Conservation (phyloP, 2,797 vertebrate genomes). For the Myotis pilosus region DNA sequence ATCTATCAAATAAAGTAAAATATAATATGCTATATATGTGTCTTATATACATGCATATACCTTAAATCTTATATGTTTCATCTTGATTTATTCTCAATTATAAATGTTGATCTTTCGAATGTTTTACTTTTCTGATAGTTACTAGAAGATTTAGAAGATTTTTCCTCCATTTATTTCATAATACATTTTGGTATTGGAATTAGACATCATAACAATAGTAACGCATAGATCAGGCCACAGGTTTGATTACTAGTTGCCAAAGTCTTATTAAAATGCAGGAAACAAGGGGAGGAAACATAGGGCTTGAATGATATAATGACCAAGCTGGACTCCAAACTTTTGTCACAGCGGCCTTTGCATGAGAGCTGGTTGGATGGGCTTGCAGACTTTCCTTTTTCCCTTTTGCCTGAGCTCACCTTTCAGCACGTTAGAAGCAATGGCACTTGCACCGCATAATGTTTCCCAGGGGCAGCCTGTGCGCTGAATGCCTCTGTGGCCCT, state of each 20-base stretch:
- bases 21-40: neutral
- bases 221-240: neutral
- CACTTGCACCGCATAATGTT: neutral
- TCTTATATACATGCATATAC: neutral
- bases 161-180: neutral
- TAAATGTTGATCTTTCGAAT: neutral
- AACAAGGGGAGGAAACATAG: neutral
- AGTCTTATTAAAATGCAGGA: neutral
- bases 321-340: neutral
- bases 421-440: neutral
- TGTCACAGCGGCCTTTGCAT: neutral
- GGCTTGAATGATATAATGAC: fast-evolving
- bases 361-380: neutral
- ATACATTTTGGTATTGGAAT: neutral
- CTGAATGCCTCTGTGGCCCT: neutral
- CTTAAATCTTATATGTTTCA: neutral
- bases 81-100: neutral
- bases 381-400: neutral
- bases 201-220: neutral
- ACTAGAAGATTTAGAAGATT: neutral
- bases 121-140: neutral
- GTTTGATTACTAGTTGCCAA: neutral
- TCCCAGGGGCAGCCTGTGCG: neutral
- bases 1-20: neutral
- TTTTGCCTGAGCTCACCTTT: neutral